A percentile compares a stretch with the other conserved stretches of the same genome.
These are phyloP conservation scores for Mongoloraphidia duomilia DNA, from an alignment of 2,888 invertebrate genomes.

Conservation along the genomic window DNA sequence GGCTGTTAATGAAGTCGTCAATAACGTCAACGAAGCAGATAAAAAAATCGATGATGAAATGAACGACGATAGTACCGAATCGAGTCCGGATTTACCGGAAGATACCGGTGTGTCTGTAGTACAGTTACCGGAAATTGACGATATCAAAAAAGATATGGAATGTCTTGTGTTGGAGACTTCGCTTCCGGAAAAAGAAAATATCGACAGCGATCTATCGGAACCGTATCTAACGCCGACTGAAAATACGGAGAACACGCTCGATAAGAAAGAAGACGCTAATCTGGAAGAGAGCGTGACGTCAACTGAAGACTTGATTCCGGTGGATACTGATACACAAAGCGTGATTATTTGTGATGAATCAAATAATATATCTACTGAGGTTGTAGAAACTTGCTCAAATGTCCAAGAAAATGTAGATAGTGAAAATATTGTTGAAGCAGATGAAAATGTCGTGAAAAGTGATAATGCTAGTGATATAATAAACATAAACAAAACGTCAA, in stretches of 20 bases:
- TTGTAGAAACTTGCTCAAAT: no score
- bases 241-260: constrained; percentile 27
- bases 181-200: constrained; percentile 40
- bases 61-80: constrained; percentile 1
- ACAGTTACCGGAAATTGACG: not conserved
- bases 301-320: not conserved
- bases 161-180: constrained; percentile 24
- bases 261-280: constrained; percentile 22
- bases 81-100: not conserved
- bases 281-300: constrained; percentile 8
- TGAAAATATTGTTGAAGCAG: constrained; percentile 15
- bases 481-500: not conserved
- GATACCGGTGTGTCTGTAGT: not conserved
- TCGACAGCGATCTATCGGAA: constrained; percentile 53
- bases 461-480: constrained; percentile 11
- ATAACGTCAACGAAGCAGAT: constrained; percentile 30
- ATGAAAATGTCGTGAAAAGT: constrained; percentile 18
- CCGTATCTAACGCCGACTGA: constrained; percentile 54
- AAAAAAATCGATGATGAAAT: constrained; percentile 16
- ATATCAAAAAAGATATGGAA: constrained; percentile 26
- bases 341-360: no score
- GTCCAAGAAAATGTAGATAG: constrained; percentile 14
- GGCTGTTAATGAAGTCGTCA: constrained; percentile 37
- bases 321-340: not conserved
- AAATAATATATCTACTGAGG: no score